Evolutionary conservation across 1,140 invertebrate species (phyloP), one percentile per base, ranked within the genome.

Genomic region (Drosophila triauraria): DNA sequence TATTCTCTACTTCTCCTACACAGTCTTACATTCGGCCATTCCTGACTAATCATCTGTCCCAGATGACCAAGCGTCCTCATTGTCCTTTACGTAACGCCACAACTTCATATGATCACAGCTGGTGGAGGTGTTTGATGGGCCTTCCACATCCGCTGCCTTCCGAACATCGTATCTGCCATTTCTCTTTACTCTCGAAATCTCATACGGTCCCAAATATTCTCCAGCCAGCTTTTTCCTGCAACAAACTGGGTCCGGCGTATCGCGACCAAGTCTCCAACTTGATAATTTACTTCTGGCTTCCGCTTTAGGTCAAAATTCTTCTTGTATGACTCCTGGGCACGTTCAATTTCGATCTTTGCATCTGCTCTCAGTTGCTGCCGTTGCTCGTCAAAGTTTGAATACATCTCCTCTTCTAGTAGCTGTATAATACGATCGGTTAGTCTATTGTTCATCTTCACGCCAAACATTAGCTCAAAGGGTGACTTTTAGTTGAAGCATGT

Each of bases 191-290:
- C 0, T 48, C 15, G 46, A 8, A 15, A 48, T 23, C 15, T 25
- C 13, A 12, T 46, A 46, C 44, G 47, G 48, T 27, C 48, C 48
- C 48, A 51, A 4, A 27, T 27, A 27, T 27, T 51, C 48, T 27
- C 47, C 23, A 9, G 23, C 47, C 8, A 25, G 25, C 13, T 50
- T 27, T 9, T 50, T 27, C 15, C 23, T 9, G 48, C 25, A 27
- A 51, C 9, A 27, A n/a, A n/a, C 15, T 27, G 48, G 6, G 25
- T 51, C 15, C 25, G 15, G 23, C 25, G 25, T 51, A 51, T 50
- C n/a, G 48, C 15, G 4, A 27, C 48, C 10, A 51, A 25, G 13
- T 15, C 46, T 15, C 13, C 12, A 25, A 25, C 46, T 47, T 13
- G 23, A 47, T 25, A 47, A 13, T 23, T 6, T 6, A 23, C 20